phyloP scores from a whole-genome alignment of 2,888 invertebrate species.

The Zaprionus obscuricornis region DNA sequence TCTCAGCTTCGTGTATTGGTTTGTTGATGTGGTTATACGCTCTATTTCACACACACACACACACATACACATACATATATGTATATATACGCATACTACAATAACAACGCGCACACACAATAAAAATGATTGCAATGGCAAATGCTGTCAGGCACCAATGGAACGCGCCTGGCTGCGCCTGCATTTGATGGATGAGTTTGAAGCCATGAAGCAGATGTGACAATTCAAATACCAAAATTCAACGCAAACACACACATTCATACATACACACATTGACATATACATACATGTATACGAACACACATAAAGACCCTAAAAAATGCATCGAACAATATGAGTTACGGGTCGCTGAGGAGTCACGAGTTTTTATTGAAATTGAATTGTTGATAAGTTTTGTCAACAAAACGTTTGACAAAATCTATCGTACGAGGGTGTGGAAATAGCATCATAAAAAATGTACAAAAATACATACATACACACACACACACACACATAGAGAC shows the following conservation, averaged over 20 bases:
- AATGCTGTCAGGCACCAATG: slow-evolving; percentile 58
- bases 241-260: slow-evolving; percentile 25
- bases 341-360: slow-evolving; percentile 40
- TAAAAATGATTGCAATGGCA: slow-evolving; percentile 77
- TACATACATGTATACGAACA: slow-evolving; percentile 14
- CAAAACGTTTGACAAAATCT: slow-evolving; percentile 61
- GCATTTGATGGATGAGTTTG: slow-evolving; percentile 76
- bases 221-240: slow-evolving; percentile 77
- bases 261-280: neutral
- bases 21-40: slow-evolving; percentile 61
- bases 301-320: slow-evolving; percentile 57
- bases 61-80: slow-evolving; percentile 16
- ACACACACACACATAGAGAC: slow-evolving; percentile 8
- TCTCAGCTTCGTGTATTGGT: slow-evolving; percentile 50
- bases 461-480: too few relatives aligned
- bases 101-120: slow-evolving; percentile 25
- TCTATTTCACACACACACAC: slow-evolving; percentile 47
- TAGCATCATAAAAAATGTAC: slow-evolving; percentile 22
- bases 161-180: slow-evolving; percentile 48
- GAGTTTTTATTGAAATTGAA: slow-evolving; percentile 79
- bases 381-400: slow-evolving; percentile 78
- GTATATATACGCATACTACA: slow-evolving; percentile 12
- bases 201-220: slow-evolving; percentile 75
- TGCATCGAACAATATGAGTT: slow-evolving; percentile 67
- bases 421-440: slow-evolving; percentile 8